These are phyloP conservation scores for Rhagonycha lutea DNA, from an alignment of 2,888 invertebrate genomes.

Conservation along the genomic window DNA sequence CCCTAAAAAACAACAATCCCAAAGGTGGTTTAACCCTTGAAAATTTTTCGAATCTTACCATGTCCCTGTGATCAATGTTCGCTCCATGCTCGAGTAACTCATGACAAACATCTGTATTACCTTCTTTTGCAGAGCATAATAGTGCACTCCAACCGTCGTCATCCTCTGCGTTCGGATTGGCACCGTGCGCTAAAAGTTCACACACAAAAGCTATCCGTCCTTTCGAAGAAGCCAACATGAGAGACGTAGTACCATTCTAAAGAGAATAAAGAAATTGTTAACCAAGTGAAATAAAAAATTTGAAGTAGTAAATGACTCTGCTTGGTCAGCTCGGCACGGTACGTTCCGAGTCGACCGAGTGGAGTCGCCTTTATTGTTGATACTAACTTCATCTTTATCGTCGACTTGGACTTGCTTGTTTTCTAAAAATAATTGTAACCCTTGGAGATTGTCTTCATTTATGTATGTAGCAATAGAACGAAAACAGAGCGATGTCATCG, in stretches of 20 bases:
- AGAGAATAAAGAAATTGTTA: conserved; percentile 28
- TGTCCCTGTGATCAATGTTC: conserved; percentile 73
- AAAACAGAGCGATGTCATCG: conserved; percentile 89
- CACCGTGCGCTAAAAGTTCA: conserved; percentile 84
- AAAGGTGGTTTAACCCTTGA: neutral
- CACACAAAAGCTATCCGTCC: conserved; percentile 84
- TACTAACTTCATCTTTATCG: conserved; percentile 81
- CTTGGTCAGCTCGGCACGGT: neutral
- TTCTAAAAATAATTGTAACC: conserved; percentile 80
- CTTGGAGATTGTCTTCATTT: conserved; percentile 78
- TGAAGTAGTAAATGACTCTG: neutral
- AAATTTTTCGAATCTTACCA: conserved; percentile 39
- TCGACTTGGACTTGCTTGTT: conserved; percentile 82
- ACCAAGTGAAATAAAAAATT: neutral
- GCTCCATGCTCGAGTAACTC: conserved; percentile 85
- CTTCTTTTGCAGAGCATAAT: conserved; percentile 88
- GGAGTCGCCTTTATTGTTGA: neutral
- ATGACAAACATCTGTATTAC: conserved; percentile 78
- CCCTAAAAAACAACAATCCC: conserved; percentile 65
- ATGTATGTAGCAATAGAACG: conserved; percentile 80
- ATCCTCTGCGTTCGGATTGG: conserved; percentile 91
- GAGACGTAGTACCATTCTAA: conserved; percentile 90
- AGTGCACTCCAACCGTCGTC: conserved; percentile 92
- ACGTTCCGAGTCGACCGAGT: neutral
- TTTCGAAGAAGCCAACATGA: conserved; percentile 88